These are phyloP conservation scores for Sebastes oblongus DNA, from an alignment of 2,797 vertebrate species.

Conservation along the genomic window DNA sequence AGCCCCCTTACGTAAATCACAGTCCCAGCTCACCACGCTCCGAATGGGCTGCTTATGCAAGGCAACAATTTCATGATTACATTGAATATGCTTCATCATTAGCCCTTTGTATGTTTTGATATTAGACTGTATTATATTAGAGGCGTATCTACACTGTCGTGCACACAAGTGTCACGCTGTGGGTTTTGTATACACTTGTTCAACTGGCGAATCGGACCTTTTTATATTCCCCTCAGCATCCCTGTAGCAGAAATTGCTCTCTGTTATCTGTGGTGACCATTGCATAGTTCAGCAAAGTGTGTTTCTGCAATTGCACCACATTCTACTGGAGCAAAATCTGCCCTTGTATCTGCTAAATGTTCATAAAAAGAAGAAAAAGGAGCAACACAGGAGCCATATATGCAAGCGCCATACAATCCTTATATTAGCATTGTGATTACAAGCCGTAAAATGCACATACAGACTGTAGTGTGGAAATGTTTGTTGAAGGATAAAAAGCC, in stretches of 20 bases:
- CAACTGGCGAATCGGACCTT: slow-evolving; percentile 4
- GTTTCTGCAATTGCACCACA: slow-evolving; percentile 22
- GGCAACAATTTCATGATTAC: slow-evolving; percentile 26
- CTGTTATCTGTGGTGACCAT: slow-evolving; percentile 16
- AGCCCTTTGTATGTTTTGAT: slow-evolving; percentile 21
- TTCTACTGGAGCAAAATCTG: not conserved
- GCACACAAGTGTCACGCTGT: not conserved
- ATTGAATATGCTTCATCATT: slow-evolving; percentile 7
- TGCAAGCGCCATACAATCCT: not conserved
- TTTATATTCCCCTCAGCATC: slow-evolving; percentile 24
- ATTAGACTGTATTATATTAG: not conserved
- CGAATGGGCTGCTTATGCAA: slow-evolving; percentile 15
- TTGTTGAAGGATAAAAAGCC: not conserved
- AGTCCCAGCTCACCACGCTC: not conserved
- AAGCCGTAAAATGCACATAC: not conserved
- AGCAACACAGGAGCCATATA: not conserved
- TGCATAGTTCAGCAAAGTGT: slow-evolving; percentile 29
- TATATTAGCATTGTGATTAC: not conserved
- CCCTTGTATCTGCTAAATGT: slow-evolving; percentile 1
- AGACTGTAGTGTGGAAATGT: not conserved
- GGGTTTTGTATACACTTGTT: not conserved
- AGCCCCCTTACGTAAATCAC: slow-evolving; percentile 22
- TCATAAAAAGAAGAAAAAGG: not conserved
- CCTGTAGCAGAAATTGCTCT: slow-evolving; percentile 4
- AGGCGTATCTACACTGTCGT: not conserved